Evolutionary conservation across 2,888 invertebrate genomes (phyloP).

Genomic region (Phragmatobia fuliginosa): DNA sequence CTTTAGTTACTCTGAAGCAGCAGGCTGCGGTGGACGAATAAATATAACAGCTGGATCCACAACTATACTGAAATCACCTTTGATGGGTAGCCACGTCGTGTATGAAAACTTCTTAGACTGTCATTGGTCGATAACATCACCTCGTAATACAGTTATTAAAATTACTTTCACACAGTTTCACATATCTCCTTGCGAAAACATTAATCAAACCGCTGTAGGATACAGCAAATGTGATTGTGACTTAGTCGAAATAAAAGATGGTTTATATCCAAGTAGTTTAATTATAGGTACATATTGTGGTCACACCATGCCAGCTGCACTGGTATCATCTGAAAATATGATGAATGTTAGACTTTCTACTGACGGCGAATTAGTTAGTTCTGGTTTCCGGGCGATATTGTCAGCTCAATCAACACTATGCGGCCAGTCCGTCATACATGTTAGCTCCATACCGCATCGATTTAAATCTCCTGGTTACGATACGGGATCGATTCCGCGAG

Average conservation of each 20-base stretch:
- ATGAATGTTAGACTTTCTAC: slow-evolving; percentile 89
- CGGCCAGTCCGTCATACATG: slow-evolving; percentile 59
- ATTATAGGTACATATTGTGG: slow-evolving; percentile 91
- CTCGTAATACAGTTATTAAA: slow-evolving; percentile 87
- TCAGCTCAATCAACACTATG: slow-evolving; percentile 76
- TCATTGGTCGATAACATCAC: slow-evolving; percentile 89
- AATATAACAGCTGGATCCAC: slow-evolving; percentile 77
- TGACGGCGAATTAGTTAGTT: slow-evolving; percentile 86
- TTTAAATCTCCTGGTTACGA: slow-evolving; percentile 73
- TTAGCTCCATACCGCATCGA: slow-evolving; percentile 51
- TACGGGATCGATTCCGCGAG: slow-evolving; percentile 64
- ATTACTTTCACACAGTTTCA: slow-evolving; percentile 86
- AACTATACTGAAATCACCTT: slow-evolving; percentile 73
- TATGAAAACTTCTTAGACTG: slow-evolving; percentile 92
- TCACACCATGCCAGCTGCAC: slow-evolving; percentile 80
- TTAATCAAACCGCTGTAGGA: slow-evolving; percentile 73
- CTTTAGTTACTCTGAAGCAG: slow-evolving; percentile 85
- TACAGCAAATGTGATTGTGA: slow-evolving; percentile 89
- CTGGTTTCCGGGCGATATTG: slow-evolving; percentile 89
- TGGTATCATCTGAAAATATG: slow-evolving; percentile 87
- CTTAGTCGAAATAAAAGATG: slow-evolving; percentile 91
- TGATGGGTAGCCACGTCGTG: slow-evolving; percentile 66
- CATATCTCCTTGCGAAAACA: slow-evolving; percentile 76
- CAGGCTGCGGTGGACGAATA: slow-evolving; percentile 91
- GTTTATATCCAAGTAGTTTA: slow-evolving; percentile 88